phyloP scores from a whole-genome alignment of 2,888 invertebrate genomes.

The Acronicta psi region DNA sequence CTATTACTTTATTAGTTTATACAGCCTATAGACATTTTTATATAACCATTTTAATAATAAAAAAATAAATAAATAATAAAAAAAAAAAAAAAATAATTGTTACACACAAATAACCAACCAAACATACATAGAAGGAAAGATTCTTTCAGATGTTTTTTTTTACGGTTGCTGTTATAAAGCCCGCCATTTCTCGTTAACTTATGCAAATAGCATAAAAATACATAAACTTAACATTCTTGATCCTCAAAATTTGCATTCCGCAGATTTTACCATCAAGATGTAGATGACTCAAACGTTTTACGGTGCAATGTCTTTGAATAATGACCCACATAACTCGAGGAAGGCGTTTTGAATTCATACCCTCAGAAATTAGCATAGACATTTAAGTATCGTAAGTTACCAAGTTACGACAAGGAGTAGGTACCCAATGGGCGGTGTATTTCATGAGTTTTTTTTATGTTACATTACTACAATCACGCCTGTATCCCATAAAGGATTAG shows the following conservation, averaged over 20 bases:
- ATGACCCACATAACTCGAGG: conserved; percentile 49
- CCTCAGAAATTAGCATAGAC: conserved; percentile 47
- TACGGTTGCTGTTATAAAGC: background rate
- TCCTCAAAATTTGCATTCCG: conserved; percentile 31
- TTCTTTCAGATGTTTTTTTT: background rate
- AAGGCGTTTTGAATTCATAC: conserved; percentile 45
- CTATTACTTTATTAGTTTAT: too few relatives aligned
- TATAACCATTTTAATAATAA: too few relatives aligned
- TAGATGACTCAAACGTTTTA: conserved; percentile 22
- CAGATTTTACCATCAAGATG: conserved; percentile 28
- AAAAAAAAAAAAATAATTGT: too few relatives aligned
- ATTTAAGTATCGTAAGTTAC: conserved; percentile 23
- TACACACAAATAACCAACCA: too few relatives aligned
- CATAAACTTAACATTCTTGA: conserved; percentile 17
- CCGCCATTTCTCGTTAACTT: background rate
- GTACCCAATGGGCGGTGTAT: too few relatives aligned
- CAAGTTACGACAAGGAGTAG: background rate
- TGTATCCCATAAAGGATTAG: too few relatives aligned
- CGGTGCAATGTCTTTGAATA: conserved; percentile 45
- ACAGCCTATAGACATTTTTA: too few relatives aligned
- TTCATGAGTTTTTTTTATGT: too few relatives aligned
- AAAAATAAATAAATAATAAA: too few relatives aligned
- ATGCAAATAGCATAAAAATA: conserved; percentile 28
- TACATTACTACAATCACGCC: too few relatives aligned
- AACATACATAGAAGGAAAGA: too few relatives aligned